Conservation (phyloP, 2,113 vertebrate species). For the Siphamia tubifer region DNA sequence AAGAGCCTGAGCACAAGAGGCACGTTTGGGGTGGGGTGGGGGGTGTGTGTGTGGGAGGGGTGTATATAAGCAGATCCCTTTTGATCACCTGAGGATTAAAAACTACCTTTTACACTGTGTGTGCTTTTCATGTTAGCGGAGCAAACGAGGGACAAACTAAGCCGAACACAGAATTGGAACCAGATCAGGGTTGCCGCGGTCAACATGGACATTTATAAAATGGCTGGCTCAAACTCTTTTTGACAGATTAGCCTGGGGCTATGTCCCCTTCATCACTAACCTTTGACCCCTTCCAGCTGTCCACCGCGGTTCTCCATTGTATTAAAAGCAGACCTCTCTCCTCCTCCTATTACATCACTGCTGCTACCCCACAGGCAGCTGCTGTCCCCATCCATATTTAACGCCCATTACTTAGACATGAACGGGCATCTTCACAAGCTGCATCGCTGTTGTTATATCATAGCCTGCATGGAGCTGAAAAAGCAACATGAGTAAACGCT, state of each 20-base stretch:
- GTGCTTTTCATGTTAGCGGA: too few species aligned
- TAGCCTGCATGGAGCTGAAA: background rate
- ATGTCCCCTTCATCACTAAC: conserved; percentile 21
- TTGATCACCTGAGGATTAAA: too few species aligned
- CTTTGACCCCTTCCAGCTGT: conserved; percentile 69
- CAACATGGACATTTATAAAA: background rate
- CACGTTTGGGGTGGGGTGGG: too few species aligned
- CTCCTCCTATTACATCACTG: conserved; percentile 65
- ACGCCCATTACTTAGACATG: conserved; percentile 55
- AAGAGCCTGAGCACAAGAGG: too few species aligned
- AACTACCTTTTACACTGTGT: too few species aligned
- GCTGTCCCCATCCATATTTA: conserved; percentile 67
- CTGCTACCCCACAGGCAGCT: conserved; percentile 60
- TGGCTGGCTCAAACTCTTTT: background rate
- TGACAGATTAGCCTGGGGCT: background rate
- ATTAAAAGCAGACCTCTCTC: conserved; percentile 24
- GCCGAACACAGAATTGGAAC: background rate
- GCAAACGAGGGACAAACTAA: too few species aligned
- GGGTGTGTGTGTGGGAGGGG: too few species aligned
- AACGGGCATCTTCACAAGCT: conserved; percentile 33
- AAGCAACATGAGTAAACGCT: conserved; percentile 5
- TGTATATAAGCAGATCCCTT: too few species aligned
- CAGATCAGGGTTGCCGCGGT: background rate
- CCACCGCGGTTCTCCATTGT: conserved; percentile 42
- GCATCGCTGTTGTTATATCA: conserved; percentile 18